These are phyloP conservation scores for Leptopilina boulardi DNA, from an alignment of 1,140 invertebrate genomes.

Conservation along the genomic window DNA sequence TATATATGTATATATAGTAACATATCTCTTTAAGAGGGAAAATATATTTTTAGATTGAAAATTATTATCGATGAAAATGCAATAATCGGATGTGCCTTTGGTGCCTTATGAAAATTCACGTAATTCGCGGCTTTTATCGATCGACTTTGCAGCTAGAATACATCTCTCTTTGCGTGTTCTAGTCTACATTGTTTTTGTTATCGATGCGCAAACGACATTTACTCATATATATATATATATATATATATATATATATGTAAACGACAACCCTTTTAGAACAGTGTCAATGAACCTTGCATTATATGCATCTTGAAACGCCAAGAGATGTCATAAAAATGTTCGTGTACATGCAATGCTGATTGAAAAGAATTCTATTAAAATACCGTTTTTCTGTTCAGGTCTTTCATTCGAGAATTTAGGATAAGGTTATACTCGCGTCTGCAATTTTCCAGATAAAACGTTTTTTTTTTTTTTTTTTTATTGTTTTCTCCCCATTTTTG, in stretches of 20 bases:
- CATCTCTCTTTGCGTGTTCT: slow-evolving; percentile 24
- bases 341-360: background rate
- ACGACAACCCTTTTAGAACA: slow-evolving; percentile 10
- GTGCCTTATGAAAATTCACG: slow-evolving; percentile 8
- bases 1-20: background rate
- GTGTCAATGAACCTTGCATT: slow-evolving; percentile 28
- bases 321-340: slow-evolving; percentile 10
- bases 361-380: background rate
- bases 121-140: slow-evolving; percentile 18
- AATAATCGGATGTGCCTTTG: background rate
- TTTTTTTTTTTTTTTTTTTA: no score
- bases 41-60: background rate
- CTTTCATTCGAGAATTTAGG: background rate
- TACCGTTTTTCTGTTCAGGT: background rate
- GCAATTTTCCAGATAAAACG: background rate
- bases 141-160: background rate
- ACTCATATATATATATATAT: no score
- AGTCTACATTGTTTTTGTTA: slow-evolving; percentile 32
- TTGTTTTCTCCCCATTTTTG: no score
- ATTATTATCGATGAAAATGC: background rate
- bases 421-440: background rate
- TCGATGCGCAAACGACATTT: slow-evolving; percentile 4
- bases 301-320: background rate
- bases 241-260: no score
- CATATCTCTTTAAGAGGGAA: background rate